phyloP scores from a whole-genome alignment of 2,888 invertebrate species.

The Dendrolimus houi region DNA sequence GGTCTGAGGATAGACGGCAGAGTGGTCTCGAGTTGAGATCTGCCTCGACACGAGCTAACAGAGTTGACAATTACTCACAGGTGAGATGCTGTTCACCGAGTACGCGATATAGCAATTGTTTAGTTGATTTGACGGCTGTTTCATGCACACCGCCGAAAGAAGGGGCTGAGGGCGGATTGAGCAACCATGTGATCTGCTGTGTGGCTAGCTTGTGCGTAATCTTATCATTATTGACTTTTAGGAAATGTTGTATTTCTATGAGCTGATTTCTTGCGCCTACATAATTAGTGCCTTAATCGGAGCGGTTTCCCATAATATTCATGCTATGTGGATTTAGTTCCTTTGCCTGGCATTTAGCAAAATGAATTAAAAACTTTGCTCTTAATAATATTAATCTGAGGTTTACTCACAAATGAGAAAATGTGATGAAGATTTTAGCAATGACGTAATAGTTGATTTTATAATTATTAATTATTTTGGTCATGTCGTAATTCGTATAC shows the following conservation, averaged over 20 bases:
- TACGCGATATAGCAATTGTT: neutral
- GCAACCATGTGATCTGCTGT: slow-evolving; percentile 2
- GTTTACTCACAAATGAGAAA: too few relatives aligned
- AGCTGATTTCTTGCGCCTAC: neutral
- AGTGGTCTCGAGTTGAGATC: slow-evolving; percentile 1
- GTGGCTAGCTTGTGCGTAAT: neutral
- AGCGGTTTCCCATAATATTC: too few relatives aligned
- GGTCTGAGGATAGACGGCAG: neutral
- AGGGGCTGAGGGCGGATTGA: slow-evolving; percentile 1
- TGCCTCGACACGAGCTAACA: slow-evolving; percentile 1
- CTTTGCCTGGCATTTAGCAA: too few relatives aligned
- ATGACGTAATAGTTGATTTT: too few relatives aligned
- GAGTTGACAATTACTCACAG: slow-evolving; percentile 1
- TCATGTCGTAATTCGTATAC: too few relatives aligned
- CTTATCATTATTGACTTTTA: neutral
- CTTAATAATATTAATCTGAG: too few relatives aligned
- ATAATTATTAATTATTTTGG: too few relatives aligned
- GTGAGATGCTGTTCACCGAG: slow-evolving; percentile 1
- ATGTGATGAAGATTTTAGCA: too few relatives aligned
- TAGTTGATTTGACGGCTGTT: slow-evolving; percentile 1
- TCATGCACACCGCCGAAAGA: slow-evolving; percentile 1
- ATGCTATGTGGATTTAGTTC: too few relatives aligned
- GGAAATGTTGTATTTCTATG: slow-evolving; percentile 1
- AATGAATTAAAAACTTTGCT: too few relatives aligned
- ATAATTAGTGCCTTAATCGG: slow-evolving; percentile 4